These are phyloP conservation scores for Albula goreensis DNA, from an alignment of 2,113 vertebrate species.

Conservation along the genomic window DNA sequence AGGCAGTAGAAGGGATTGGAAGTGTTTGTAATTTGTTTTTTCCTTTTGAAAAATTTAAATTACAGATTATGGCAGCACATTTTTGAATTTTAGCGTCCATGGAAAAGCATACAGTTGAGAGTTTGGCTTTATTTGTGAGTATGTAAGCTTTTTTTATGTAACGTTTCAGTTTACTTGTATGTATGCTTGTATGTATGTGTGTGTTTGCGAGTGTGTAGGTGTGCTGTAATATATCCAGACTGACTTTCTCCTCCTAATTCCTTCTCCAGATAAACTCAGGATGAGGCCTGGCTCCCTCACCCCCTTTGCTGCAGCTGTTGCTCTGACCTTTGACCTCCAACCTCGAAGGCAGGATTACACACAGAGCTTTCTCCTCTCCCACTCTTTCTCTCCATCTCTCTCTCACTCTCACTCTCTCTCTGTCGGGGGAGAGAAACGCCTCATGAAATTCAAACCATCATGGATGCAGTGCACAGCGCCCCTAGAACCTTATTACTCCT, in stretches of 20 bases:
- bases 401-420: conserved; percentile 61
- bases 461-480: background rate
- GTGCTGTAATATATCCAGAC: background rate
- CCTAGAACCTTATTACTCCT: background rate
- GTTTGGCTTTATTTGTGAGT: too few species aligned
- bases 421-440: conserved; percentile 22
- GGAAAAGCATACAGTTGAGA: too few species aligned
- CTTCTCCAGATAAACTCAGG: conserved; percentile 63
- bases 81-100: too few species aligned
- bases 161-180: too few species aligned
- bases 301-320: conserved; percentile 63
- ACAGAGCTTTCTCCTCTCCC: conserved; percentile 64
- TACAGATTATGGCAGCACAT: too few species aligned
- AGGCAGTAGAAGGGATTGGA: background rate
- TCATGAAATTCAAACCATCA: conserved; percentile 3
- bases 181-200: too few species aligned
- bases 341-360: conserved; percentile 72
- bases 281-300: conserved; percentile 49
- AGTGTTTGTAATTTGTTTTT: too few species aligned
- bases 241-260: conserved; percentile 62
- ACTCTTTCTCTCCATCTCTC: too few species aligned
- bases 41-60: too few species aligned
- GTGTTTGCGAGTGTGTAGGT: too few species aligned
- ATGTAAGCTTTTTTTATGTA: too few species aligned
- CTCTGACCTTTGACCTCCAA: conserved; percentile 62